Conservation (phyloP, 2,797 vertebrate genomes). For the Cebuella pygmaea region DNA sequence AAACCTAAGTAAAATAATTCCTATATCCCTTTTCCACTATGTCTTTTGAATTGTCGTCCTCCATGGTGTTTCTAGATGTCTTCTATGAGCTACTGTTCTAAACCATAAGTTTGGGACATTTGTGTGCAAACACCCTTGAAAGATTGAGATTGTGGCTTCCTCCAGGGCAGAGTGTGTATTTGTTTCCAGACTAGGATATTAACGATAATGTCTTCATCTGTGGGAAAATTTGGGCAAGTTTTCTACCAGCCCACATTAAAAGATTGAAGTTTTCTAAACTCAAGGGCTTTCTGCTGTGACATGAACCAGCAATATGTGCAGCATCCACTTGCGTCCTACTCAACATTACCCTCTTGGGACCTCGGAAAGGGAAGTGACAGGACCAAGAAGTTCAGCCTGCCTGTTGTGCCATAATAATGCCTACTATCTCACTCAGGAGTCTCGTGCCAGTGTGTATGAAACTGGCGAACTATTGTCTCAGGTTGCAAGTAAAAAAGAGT, state of each 20-base stretch:
- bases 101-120: background rate
- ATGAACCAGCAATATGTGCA: rapidly evolving
- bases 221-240: background rate
- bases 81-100: background rate
- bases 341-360: too few species aligned
- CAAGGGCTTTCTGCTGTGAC: background rate
- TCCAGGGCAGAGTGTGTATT: background rate
- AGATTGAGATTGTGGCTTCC: background rate
- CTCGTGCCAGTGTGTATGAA: background rate
- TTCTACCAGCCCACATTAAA: background rate
- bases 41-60: background rate
- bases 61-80: background rate
- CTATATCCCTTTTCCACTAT: background rate
- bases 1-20: background rate
- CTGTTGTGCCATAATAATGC: background rate
- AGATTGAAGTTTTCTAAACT: background rate
- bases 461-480: background rate
- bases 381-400: background rate
- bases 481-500: background rate
- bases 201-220: background rate
- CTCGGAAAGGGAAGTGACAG: background rate
- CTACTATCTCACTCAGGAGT: background rate
- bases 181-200: background rate
- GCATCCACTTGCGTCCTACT: background rate
- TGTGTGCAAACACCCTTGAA: background rate